Evolutionary conservation across 2,888 invertebrate genomes (phyloP).

Genomic region (Rhingia rostrata): DNA sequence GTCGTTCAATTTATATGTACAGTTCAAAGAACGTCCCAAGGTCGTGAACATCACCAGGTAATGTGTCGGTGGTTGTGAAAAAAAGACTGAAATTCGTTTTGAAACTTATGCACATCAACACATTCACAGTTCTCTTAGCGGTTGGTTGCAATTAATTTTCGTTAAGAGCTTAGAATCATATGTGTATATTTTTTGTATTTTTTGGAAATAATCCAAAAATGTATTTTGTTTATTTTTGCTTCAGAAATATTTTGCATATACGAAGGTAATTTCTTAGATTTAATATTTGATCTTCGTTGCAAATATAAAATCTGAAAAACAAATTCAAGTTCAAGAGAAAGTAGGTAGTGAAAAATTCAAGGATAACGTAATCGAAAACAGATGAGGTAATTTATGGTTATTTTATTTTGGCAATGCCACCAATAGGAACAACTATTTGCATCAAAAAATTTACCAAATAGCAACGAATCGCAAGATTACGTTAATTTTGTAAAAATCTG

Average conservation of each 20-base stretch:
- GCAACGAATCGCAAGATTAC: too few relatives aligned
- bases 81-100: constrained; percentile 11
- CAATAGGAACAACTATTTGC: too few relatives aligned
- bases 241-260: not conserved
- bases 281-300: too few relatives aligned
- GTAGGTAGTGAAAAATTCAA: too few relatives aligned
- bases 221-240: constrained; percentile 3
- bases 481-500: too few relatives aligned
- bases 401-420: too few relatives aligned
- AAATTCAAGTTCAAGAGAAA: too few relatives aligned
- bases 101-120: not conserved
- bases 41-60: constrained; percentile 6
- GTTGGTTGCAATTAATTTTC: constrained; percentile 27
- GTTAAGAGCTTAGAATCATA: not conserved
- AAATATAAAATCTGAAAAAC: too few relatives aligned
- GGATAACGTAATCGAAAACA: too few relatives aligned
- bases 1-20: not conserved
- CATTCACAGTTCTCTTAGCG: constrained; percentile 11
- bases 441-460: too few relatives aligned
- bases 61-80: not conserved
- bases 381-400: too few relatives aligned
- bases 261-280: too few relatives aligned
- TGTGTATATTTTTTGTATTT: not conserved
- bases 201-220: constrained; percentile 18
- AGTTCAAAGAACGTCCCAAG: constrained; percentile 35